These are phyloP conservation scores for Carposina sasakii DNA, from an alignment of 1,140 invertebrate genomes.

Conservation along the genomic window DNA sequence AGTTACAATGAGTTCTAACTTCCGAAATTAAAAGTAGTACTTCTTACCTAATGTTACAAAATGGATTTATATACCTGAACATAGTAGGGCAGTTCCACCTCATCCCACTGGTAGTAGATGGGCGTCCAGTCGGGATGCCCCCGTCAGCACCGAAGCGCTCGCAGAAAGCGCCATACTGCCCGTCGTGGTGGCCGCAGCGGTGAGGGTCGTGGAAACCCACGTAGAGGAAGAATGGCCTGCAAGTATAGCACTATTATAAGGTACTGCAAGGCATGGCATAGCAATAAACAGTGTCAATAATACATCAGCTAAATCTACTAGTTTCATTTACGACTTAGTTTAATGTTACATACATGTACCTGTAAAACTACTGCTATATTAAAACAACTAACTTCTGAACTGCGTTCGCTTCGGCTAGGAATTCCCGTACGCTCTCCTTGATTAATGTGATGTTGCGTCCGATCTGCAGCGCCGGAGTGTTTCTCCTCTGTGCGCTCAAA, in stretches of 20 bases:
- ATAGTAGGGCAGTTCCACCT: conserved; percentile 88
- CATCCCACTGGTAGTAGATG: conserved; percentile 86
- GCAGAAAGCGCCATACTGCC: conserved; percentile 91
- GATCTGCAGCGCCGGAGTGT: conserved; percentile 90
- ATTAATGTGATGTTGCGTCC: conserved; percentile 94
- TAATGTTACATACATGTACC: no score
- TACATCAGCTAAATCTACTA: no score
- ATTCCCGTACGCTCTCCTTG: conserved; percentile 83
- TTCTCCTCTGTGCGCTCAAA: conserved; percentile 92
- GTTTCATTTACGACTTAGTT: no score
- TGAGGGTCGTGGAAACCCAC: conserved; percentile 95
- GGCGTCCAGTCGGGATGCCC: conserved; percentile 91
- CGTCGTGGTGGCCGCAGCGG: conserved; percentile 89
- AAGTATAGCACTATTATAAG: conserved; percentile 19
- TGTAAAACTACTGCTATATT: no score
- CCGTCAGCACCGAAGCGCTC: conserved; percentile 94
- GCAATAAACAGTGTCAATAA: no score
- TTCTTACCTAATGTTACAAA: no score
- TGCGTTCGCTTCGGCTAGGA: conserved; percentile 76
- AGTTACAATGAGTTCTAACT: no score
- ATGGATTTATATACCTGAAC: no score
- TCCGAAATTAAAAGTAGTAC: no score
- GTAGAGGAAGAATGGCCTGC: conserved; percentile 89
- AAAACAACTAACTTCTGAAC: conserved; percentile 52
- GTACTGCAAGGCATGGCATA: no score